Evolutionary conservation across 2,113 vertebrate species (phyloP).

Genomic region (Notarius lentiginosus): DNA sequence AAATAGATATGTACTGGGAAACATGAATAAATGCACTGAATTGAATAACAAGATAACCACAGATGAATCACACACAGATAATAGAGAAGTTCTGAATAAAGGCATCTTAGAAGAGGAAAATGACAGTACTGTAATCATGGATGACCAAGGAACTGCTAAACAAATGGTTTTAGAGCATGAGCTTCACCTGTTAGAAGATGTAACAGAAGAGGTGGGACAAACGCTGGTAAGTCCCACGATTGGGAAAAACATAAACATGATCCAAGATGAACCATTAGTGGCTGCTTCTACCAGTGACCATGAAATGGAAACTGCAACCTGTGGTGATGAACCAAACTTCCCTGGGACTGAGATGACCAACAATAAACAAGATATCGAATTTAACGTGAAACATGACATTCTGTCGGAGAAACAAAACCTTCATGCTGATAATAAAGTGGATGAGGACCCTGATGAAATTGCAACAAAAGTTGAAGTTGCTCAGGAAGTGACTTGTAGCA

Average conservation of each 20-base stretch:
- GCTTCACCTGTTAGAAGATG: background rate
- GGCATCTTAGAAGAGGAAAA: background rate
- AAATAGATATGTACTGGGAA: background rate
- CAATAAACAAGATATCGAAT: background rate
- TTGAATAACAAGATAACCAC: background rate
- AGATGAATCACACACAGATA: background rate
- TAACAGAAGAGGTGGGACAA: background rate
- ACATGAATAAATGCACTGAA: background rate
- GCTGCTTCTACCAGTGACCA: background rate
- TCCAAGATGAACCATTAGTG: background rate
- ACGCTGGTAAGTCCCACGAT: background rate
- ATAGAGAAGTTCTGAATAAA: background rate
- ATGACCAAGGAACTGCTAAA: constrained; percentile 16
- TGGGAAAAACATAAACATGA: background rate
- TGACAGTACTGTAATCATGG: background rate
- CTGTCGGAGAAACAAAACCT: background rate
- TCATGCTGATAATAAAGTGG: background rate
- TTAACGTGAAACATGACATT: background rate
- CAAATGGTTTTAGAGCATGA: background rate
- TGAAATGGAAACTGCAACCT: background rate
- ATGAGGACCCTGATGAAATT: background rate
- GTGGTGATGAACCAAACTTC: background rate
- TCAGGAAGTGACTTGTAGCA: background rate
- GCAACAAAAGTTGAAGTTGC: background rate
- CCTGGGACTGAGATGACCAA: background rate